Percentiles rank a stretch among this genome's conserved stretches.
phyloP scores from a whole-genome alignment of 2,113 vertebrate genomes.

The Dryoscopus gambensis region DNA sequence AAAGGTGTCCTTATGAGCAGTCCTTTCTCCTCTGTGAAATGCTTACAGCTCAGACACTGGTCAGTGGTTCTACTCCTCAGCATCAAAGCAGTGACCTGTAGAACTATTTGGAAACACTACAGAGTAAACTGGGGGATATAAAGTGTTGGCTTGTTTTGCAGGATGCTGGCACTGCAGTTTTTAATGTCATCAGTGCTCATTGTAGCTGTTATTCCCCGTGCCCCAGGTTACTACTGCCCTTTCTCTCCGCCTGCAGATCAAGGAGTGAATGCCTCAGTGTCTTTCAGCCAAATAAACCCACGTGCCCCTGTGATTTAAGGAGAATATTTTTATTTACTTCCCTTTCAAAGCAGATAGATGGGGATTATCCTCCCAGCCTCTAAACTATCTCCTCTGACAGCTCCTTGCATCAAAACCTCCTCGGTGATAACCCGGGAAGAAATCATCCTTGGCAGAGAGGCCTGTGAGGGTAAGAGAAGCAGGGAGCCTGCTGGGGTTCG shows the following conservation, averaged over 20 bases:
- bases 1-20: background rate
- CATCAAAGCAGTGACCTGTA: no score
- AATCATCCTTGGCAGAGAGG: background rate
- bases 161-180: background rate
- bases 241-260: background rate
- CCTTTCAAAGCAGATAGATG: background rate
- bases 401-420: background rate
- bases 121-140: background rate
- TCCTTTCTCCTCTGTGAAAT: no score
- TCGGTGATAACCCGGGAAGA: background rate
- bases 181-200: background rate
- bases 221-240: background rate
- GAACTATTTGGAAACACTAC: no score
- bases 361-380: background rate
- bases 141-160: background rate
- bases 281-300: background rate
- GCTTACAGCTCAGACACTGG: no score
- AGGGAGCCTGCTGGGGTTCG: background rate
- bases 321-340: background rate
- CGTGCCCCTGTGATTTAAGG: background rate
- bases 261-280: fast-evolving
- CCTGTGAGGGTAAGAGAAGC: background rate
- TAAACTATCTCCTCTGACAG: background rate
- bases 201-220: background rate
- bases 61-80: no score